Conservation (phyloP, 2,888 invertebrate genomes). For the Lamproptera curius region DNA sequence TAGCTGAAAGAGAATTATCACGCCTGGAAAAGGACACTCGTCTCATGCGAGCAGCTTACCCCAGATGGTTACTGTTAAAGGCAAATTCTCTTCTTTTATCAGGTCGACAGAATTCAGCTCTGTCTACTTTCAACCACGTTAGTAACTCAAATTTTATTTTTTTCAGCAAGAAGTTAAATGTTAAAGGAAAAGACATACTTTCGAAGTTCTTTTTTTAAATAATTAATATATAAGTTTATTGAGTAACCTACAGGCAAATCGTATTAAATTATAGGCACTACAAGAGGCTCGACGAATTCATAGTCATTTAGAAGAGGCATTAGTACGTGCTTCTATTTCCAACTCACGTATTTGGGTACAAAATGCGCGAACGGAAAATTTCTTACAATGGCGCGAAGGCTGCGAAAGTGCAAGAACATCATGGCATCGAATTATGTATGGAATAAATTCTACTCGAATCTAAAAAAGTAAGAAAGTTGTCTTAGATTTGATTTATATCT, state of each 20-base stretch:
- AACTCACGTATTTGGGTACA: slow-evolving; percentile 49
- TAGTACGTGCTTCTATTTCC: slow-evolving; percentile 40
- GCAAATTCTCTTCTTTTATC: slow-evolving; percentile 52
- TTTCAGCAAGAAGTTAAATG: no score
- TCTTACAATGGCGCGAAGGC: slow-evolving; percentile 48
- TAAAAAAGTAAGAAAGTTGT: slow-evolving; percentile 17
- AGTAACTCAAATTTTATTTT: no score
- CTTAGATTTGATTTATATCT: not conserved
- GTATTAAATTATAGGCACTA: no score
- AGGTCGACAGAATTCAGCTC: slow-evolving; percentile 42
- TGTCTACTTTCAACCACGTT: slow-evolving; percentile 47
- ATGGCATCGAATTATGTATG: slow-evolving; percentile 60
- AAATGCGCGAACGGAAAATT: slow-evolving; percentile 42
- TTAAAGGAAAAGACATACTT: no score
- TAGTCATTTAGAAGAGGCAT: slow-evolving; percentile 51
- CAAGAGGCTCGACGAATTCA: slow-evolving; percentile 50
- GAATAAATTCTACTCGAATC: slow-evolving; percentile 40
- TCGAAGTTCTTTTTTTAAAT: no score
- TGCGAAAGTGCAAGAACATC: slow-evolving; percentile 37
- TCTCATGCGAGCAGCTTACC: slow-evolving; percentile 44
- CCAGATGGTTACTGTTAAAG: slow-evolving; percentile 59
- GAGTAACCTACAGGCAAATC: no score
- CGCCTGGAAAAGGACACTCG: slow-evolving; percentile 54
- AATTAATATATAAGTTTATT: no score
- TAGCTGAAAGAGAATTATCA: slow-evolving; percentile 57